A percentile compares a stretch with the other conserved stretches of the same genome.
phyloP scores from a whole-genome alignment of 2,888 invertebrate genomes.

The Margaritifera margaritifera region DNA sequence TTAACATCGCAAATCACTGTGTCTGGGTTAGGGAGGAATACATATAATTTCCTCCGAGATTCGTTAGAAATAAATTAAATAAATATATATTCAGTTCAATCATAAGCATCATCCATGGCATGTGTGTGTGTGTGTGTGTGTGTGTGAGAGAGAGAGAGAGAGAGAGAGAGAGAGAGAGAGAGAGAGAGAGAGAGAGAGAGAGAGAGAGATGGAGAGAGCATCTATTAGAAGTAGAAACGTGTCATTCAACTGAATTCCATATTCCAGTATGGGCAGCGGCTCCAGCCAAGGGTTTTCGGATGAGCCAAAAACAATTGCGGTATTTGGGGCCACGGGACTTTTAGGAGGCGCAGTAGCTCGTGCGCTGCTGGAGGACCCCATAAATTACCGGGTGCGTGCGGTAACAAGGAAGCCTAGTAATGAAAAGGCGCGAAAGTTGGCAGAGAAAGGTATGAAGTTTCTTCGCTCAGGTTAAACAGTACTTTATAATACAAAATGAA shows the following conservation, averaged over 20 bases:
- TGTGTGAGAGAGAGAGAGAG: background rate
- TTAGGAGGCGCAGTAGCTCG: constrained; percentile 64
- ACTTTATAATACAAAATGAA: background rate
- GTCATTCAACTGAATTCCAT: too few species aligned
- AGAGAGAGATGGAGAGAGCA: constrained; percentile 8
- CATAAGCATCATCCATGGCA: too few species aligned
- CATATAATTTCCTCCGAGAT: too few species aligned
- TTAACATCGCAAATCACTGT: too few species aligned
- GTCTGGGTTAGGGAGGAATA: too few species aligned
- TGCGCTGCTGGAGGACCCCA: constrained; percentile 51
- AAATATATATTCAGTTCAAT: too few species aligned
- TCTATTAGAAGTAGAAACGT: background rate
- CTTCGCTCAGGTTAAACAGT: background rate
- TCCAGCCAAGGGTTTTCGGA: constrained; percentile 49
- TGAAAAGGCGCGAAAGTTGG: constrained; percentile 55
- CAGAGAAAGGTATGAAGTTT: constrained; percentile 53
- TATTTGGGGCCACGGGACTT: constrained; percentile 66
- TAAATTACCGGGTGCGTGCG: constrained; percentile 57
- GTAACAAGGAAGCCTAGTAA: constrained; percentile 62
- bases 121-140: too few species aligned
- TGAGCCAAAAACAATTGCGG: constrained; percentile 55
- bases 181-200: constrained; percentile 7
- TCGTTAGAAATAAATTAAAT: too few species aligned
- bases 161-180: constrained; percentile 10
- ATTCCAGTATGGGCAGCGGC: constrained; percentile 60